phyloP scores from a whole-genome alignment of 2,113 vertebrate species.

The Callopanchax toddi region DNA sequence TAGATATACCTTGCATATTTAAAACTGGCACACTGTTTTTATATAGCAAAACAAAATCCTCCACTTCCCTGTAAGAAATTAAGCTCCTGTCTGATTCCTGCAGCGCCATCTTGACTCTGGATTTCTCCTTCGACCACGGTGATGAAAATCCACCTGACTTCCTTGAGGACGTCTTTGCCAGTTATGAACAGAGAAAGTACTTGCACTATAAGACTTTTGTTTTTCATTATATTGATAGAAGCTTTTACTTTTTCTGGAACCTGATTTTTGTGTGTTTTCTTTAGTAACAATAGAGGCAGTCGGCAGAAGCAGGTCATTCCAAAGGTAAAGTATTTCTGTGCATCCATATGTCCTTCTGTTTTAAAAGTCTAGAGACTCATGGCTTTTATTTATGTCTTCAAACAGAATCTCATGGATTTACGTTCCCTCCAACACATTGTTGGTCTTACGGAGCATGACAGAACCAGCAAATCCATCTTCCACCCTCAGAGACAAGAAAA shows the following conservation, averaged over 20 bases:
- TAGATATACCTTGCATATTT: not conserved
- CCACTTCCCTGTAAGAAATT: not conserved
- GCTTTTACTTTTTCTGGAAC: too few species aligned
- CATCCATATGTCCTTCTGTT: not conserved
- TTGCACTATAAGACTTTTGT: conserved; percentile 35
- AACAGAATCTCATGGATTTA: conserved; percentile 90
- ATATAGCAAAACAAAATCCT: not conserved
- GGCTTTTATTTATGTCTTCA: not conserved
- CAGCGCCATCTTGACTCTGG: conserved; percentile 83
- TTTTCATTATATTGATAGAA: too few species aligned
- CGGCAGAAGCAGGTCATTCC: conserved; percentile 94
- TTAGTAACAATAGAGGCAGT: conserved; percentile 86
- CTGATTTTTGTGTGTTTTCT: conserved; percentile 25
- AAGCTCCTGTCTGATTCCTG: conserved; percentile 44
- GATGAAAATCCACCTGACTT: conserved; percentile 88
- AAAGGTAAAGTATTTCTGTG: conserved; percentile 81
- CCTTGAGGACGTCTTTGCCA: conserved; percentile 92
- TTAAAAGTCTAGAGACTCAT: conserved; percentile 2
- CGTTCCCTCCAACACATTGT: conserved; percentile 89
- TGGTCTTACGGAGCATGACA: conserved; percentile 86
- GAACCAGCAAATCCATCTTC: conserved; percentile 85
- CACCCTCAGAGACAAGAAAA: conserved; percentile 88
- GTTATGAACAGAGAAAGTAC: conserved; percentile 91
- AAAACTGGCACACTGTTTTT: not conserved
- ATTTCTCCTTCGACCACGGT: conserved; percentile 94